Conservation (phyloP, 2,797 vertebrate genomes). For the Meda fulgida region DNA sequence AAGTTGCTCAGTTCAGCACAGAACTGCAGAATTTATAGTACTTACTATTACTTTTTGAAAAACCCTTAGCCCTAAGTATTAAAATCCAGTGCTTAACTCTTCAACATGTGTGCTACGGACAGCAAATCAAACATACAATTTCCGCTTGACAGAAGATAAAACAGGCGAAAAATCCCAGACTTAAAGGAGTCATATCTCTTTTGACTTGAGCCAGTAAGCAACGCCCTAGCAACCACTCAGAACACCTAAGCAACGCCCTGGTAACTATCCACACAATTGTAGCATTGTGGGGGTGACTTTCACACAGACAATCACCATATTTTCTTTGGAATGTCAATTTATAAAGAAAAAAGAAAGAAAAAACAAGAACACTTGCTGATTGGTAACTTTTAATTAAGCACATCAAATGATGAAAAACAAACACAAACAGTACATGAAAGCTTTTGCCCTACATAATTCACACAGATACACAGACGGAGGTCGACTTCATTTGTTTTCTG, state of each 20-base stretch:
- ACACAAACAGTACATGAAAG: conserved; percentile 38
- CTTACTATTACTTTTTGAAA: background rate
- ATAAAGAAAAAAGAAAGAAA: background rate
- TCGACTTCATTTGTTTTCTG: conserved; percentile 46
- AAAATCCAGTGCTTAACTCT: background rate
- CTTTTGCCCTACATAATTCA: conserved; percentile 33
- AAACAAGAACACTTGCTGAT: background rate
- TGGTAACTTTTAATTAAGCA: conserved; percentile 35
- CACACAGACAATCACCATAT: background rate
- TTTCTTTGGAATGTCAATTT: background rate
- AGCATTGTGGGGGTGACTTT: background rate
- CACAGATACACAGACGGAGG: conserved; percentile 7
- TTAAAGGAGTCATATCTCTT: background rate
- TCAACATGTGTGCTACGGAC: background rate
- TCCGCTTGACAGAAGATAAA: background rate
- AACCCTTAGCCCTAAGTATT: background rate
- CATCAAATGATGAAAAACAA: conserved; percentile 23
- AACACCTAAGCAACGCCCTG: background rate
- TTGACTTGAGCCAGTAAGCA: background rate
- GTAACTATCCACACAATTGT: background rate
- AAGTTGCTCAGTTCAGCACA: background rate
- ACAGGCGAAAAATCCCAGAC: background rate
- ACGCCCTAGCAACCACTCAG: background rate
- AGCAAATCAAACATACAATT: background rate
- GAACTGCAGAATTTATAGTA: background rate